Evolutionary conservation across 35 echinoderm and acorn worm genomes (phyloP), one percentile per base, ranked within the genome.

Genomic region (Eucidaris tribuloides): DNA sequence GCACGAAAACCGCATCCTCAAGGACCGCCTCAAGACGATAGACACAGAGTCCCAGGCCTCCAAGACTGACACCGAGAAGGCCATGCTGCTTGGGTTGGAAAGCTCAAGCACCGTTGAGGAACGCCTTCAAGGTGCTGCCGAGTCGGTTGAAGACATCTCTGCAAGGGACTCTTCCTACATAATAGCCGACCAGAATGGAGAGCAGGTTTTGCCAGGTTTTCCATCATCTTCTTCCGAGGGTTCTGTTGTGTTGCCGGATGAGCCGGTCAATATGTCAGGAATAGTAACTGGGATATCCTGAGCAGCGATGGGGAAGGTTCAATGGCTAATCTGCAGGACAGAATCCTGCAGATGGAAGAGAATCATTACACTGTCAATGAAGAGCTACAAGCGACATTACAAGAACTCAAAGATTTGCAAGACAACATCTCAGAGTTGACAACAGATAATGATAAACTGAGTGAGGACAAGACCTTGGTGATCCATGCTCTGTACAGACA

Each of bases 331-430:
- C 64, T 99, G 30, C 96, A 99, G 52, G 91, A 99, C 63, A 85
- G 96, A 45, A 99, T 99, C 58, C 96, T 90, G 64, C 96, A 93
- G 83, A 99, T 97, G 94, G 96, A 99, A 56, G 96, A 99, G 59
- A 99, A 92, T 58, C 96, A 99, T 83, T 90, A 99, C 68, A 93
- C 86, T 33, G 96, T 99, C 5, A 99, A 93, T 85, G 96, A 99
- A 63, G 96, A 99, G 45, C 74, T 99, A 20, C 96, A 99, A 79
- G 96, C 96, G 1, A 93, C 96, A 3, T 56, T 99, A 15, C 91
- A 99, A 50, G 96, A 99, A 85, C 83, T 99, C 30, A 85, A 87
- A 49, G 96, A 97, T 34, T 61, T 99, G 24, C 96, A 99, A 49
- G 90, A 99, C 30, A 86, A 79, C 30, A 84, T 93, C 7, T 89